A percentile compares a stretch with the other conserved stretches of the same genome.
phyloP scores from a whole-genome alignment of 2,888 invertebrate species.

The Troides oblongomaculatus region DNA sequence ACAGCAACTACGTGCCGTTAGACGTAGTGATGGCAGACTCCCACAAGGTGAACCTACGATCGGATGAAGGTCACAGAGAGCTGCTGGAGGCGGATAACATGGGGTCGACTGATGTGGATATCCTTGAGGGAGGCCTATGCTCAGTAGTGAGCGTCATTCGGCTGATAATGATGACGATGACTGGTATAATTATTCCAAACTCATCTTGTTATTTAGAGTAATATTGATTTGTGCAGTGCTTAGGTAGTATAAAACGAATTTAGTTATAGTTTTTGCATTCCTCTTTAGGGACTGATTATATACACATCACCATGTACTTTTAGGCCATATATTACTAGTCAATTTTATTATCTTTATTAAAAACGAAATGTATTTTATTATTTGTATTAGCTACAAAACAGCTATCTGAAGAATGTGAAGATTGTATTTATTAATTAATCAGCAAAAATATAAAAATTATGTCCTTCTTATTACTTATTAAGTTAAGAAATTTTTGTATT shows the following conservation, averaged over 20 bases:
- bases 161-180: no score
- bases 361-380: constrained; percentile 8
- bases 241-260: constrained; percentile 16
- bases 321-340: constrained; percentile 31
- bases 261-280: constrained; percentile 29
- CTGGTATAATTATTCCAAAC: neutral
- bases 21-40: no score
- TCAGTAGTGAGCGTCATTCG: no score
- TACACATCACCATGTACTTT: constrained; percentile 23
- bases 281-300: constrained; percentile 27
- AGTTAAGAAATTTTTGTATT: neutral
- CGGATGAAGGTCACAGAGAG: no score
- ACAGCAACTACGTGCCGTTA: no score
- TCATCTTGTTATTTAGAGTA: neutral
- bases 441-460: neutral
- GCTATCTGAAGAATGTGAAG: neutral
- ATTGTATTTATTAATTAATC: neutral
- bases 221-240: neutral
- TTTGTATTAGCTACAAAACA: constrained; percentile 15
- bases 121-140: no score
- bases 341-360: constrained; percentile 26
- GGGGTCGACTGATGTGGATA: no score
- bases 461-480: neutral
- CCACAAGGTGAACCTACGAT: no score
- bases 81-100: no score